A percentile compares a stretch with the other conserved stretches of the same genome.
phyloP scores from a whole-genome alignment of 2,113 vertebrate genomes.

The Smithornis capensis region DNA sequence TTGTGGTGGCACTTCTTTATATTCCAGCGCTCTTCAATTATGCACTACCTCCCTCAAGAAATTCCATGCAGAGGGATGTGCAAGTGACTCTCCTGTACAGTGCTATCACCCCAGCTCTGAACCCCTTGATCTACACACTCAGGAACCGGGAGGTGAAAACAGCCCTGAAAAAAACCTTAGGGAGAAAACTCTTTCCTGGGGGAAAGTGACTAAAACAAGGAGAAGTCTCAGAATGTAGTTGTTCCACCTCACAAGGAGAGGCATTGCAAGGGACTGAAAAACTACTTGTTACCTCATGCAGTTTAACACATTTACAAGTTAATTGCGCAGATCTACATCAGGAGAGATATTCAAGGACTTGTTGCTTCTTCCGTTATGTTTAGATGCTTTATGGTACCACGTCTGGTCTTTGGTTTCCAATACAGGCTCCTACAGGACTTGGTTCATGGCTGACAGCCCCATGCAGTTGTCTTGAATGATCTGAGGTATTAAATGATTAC shows the following conservation, averaged over 20 bases:
- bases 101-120: constrained; percentile 21
- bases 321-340: neutral
- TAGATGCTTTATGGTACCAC: no score
- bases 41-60: neutral
- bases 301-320: neutral
- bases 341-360: neutral
- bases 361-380: neutral
- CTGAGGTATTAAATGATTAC: neutral
- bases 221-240: neutral
- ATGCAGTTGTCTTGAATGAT: neutral
- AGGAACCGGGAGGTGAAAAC: constrained; percentile 57
- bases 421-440: neutral
- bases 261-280: neutral
- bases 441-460: neutral
- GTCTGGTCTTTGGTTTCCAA: neutral
- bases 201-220: neutral
- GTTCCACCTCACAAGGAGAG: neutral
- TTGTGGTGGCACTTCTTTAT: neutral
- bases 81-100: neutral
- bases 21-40: neutral
- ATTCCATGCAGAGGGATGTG: neutral
- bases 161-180: neutral
- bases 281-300: neutral
- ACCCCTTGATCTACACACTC: constrained; percentile 55
- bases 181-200: neutral